Percentiles rank a stretch among this genome's conserved stretches.
phyloP scores from a whole-genome alignment of 2,888 invertebrate species.

The Melanophora roralis region DNA sequence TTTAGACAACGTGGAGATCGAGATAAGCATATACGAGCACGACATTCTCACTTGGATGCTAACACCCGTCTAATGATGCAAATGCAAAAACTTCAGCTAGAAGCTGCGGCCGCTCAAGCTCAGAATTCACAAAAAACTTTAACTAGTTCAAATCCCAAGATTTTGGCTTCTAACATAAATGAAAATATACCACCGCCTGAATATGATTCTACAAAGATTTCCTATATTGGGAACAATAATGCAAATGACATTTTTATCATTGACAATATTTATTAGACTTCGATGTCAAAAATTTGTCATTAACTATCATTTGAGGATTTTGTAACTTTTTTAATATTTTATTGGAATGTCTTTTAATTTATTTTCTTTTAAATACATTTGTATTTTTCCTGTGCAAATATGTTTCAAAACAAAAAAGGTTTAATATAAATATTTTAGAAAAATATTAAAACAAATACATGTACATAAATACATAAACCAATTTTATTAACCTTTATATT shows the following conservation, averaged over 20 bases:
- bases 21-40: slow-evolving; percentile 80
- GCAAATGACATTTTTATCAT: slow-evolving; percentile 66
- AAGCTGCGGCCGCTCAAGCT: slow-evolving; percentile 70
- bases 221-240: slow-evolving; percentile 38
- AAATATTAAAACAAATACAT: no score
- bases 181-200: slow-evolving; percentile 32
- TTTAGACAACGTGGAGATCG: slow-evolving; percentile 80
- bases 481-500: no score
- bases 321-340: background rate
- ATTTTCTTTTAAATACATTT: no score
- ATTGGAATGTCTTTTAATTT: no score
- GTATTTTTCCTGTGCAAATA: no score
- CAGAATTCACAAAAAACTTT: slow-evolving; percentile 36
- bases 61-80: slow-evolving; percentile 76
- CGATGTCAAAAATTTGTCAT: slow-evolving; percentile 63
- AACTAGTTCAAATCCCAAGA: slow-evolving; percentile 7
- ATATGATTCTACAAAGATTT: background rate
- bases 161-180: background rate
- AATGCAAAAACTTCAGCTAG: slow-evolving; percentile 74
- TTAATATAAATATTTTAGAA: no score
- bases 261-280: slow-evolving; percentile 69
- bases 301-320: slow-evolving; percentile 10
- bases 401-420: no score
- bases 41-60: slow-evolving; percentile 77
- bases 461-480: no score